Evolutionary conservation across 2,888 invertebrate species (phyloP), one percentile per base, ranked within the genome.

Genomic region (Helleia helle): DNA sequence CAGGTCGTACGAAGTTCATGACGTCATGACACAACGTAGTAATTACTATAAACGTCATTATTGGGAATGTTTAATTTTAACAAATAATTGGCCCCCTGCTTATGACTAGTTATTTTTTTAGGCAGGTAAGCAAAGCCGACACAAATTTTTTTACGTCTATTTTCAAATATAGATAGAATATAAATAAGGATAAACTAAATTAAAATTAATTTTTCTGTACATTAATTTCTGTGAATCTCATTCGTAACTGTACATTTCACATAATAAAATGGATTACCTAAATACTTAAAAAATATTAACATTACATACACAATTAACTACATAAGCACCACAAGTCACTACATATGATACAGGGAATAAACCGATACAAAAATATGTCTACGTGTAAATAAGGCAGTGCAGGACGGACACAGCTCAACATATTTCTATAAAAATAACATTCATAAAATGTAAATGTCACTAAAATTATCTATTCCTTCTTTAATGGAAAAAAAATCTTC

Each of bases 221-320:
- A 75, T 65, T 65, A 59, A 64, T 57, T 55, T 55, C 55, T 59
- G 62, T 62, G 68, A 84, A 84, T 84, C 83, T 84, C 83, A 84
- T 76, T 70, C 72, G 83, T 84, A 84, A 84, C 83, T 83, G 83
- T 84, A 83, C 80, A 81, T 58, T 65, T 50, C 65, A 65, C 61
- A 62, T 48, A 52, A 50, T 51, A 51, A 44, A 55, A n/a, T n/a
- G n/a, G n/a, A n/a, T n/a, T n/a, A n/a, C n/a, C n/a, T n/a, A n/a
- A n/a, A n/a, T n/a, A n/a, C n/a, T n/a, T n/a, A n/a, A n/a, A n/a
- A n/a, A n/a, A n/a, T n/a, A n/a, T n/a, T n/a, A n/a, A n/a, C n/a
- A n/a, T n/a, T n/a, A n/a, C n/a, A n/a, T n/a, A n/a, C n/a, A n/a
- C n/a, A n/a, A n/a, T n/a, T n/a, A n/a, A n/a, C n/a, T n/a, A 40